phyloP scores from a whole-genome alignment of 1,140 invertebrate genomes.

The Brachionus rubens region DNA sequence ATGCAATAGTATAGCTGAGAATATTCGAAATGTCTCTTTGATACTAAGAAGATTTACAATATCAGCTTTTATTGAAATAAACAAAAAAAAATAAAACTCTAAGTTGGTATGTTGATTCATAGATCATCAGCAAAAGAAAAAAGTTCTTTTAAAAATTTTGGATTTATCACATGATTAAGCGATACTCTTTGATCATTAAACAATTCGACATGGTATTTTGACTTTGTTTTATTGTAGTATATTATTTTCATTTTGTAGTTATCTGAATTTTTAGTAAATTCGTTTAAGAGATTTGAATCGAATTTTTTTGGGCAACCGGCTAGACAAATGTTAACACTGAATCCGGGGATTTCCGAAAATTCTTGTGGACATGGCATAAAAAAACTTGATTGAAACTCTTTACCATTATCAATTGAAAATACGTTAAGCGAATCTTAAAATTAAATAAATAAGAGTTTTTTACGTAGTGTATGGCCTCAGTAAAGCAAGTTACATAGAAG shows the following conservation, averaged over 20 bases:
- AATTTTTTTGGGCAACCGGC: neutral
- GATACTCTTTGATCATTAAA: slow-evolving; percentile 43
- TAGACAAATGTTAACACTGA: neutral
- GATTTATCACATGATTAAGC: slow-evolving; percentile 34
- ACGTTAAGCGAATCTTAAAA: neutral
- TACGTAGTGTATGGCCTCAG: too few species aligned
- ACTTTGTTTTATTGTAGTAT: neutral
- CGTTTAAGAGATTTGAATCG: neutral
- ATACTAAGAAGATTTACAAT: slow-evolving; percentile 11
- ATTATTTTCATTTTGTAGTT: slow-evolving; percentile 37
- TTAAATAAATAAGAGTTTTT: neutral
- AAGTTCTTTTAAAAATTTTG: slow-evolving; percentile 37
- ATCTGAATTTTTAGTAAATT: neutral
- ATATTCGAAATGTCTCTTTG: slow-evolving; percentile 4
- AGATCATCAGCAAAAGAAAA: neutral
- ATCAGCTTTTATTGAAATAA: too few species aligned
- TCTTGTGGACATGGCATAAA: slow-evolving; percentile 8
- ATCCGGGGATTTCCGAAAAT: neutral
- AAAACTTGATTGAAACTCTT: neutral
- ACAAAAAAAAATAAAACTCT: too few species aligned
- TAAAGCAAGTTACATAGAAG: too few species aligned
- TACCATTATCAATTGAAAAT: slow-evolving; percentile 7
- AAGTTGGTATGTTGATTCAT: neutral
- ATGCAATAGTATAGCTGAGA: slow-evolving; percentile 22
- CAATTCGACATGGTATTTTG: slow-evolving; percentile 33